Conservation (phyloP, 1,140 invertebrate genomes). For the Penaeus japonicus region DNA sequence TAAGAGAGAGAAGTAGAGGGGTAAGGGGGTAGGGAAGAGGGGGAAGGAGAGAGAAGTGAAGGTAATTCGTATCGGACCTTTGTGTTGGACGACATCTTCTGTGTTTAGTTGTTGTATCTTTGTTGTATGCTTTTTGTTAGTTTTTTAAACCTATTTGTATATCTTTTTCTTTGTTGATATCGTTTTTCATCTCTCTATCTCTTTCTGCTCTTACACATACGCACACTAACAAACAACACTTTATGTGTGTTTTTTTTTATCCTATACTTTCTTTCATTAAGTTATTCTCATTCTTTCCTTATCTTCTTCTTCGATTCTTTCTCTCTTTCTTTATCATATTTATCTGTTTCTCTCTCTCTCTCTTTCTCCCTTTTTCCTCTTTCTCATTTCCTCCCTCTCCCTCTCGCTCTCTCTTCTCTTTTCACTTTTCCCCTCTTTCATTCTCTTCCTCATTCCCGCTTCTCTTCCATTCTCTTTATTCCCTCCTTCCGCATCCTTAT, state of each 20-base stretch:
- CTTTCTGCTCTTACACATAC: too few relatives aligned
- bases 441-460: too few relatives aligned
- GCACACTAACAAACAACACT: neutral
- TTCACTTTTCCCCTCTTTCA: neutral
- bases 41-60: neutral
- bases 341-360: neutral
- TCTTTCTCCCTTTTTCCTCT: neutral
- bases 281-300: neutral
- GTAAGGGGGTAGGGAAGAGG: too few relatives aligned
- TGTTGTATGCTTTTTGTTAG: too few relatives aligned
- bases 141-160: too few relatives aligned
- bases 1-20: neutral
- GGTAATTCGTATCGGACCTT: neutral
- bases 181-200: neutral
- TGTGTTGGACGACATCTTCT: neutral
- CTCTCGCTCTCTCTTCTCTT: neutral
- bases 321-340: neutral
- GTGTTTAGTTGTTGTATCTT: neutral
- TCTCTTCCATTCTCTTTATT: too few relatives aligned
- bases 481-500: neutral
- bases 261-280: neutral
- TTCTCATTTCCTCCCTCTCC: neutral
- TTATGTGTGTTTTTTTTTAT: neutral
- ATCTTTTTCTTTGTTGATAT: neutral
- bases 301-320: neutral